phyloP scores from a whole-genome alignment of 1,140 invertebrate species.

The Zaprionus tsacasi region DNA sequence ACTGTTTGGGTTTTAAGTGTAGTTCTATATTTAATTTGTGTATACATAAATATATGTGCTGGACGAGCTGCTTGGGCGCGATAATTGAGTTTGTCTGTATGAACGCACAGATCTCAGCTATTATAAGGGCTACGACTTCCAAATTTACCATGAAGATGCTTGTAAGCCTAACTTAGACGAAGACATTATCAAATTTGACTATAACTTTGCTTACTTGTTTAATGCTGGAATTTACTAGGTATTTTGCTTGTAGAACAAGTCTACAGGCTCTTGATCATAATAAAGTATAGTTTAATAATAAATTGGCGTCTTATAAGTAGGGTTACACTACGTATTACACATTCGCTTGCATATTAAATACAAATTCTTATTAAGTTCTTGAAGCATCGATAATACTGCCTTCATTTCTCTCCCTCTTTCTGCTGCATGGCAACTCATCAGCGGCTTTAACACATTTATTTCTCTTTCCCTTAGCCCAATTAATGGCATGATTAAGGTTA shows the following conservation, averaged over 20 bases:
- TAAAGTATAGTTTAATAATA: too few species aligned
- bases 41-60: too few species aligned
- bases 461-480: conserved; percentile 55
- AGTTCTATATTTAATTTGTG: too few species aligned
- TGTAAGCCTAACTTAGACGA: background rate
- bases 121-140: background rate
- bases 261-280: too few species aligned
- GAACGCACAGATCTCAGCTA: background rate
- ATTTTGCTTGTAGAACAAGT: too few species aligned
- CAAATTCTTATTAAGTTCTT: background rate
- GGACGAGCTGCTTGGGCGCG: too few species aligned
- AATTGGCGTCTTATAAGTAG: background rate
- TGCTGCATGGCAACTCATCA: conserved; percentile 3
- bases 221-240: too few species aligned
- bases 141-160: background rate
- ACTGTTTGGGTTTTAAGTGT: too few species aligned
- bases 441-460: background rate
- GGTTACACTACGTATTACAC: background rate
- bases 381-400: background rate
- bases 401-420: too few species aligned
- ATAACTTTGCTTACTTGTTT: too few species aligned
- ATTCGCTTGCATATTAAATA: background rate
- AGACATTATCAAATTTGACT: too few species aligned
- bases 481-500: conserved; percentile 74
- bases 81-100: background rate